These are phyloP conservation scores for Bovichtus variegatus DNA, from an alignment of 2,797 vertebrate genomes.

Conservation along the genomic window DNA sequence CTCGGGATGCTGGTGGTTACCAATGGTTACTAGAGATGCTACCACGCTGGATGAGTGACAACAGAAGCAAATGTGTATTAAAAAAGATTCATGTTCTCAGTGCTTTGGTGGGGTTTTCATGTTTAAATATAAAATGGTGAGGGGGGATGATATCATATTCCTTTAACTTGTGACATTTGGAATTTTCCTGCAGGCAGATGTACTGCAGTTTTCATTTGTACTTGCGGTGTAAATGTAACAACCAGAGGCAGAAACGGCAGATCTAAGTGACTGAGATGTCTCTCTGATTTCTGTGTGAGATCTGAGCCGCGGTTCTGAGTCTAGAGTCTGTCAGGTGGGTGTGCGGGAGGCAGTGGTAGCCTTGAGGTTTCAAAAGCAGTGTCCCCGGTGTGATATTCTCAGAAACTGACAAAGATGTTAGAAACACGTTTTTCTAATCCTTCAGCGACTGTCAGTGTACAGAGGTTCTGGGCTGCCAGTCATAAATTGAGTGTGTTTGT, in stretches of 20 bases:
- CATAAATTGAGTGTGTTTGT: background rate
- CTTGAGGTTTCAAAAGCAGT: conserved; percentile 17
- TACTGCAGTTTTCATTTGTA: background rate
- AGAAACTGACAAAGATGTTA: conserved; percentile 2
- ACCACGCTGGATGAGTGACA: background rate
- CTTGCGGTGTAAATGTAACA: background rate
- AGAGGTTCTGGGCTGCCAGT: background rate
- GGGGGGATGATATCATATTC: background rate
- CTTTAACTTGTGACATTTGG: background rate
- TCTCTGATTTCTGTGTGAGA: background rate
- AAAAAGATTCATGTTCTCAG: background rate
- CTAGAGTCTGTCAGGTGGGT: background rate
- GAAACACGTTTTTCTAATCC: conserved; percentile 4
- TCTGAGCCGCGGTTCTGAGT: background rate
- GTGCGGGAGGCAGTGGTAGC: background rate
- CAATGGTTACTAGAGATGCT: conserved; percentile 16
- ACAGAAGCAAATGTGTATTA: background rate
- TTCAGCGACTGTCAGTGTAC: background rate
- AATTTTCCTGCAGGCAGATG: background rate
- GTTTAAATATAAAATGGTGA: background rate
- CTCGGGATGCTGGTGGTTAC: conserved; percentile 19
- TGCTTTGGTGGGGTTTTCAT: background rate
- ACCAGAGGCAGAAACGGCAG: background rate
- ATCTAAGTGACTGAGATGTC: background rate
- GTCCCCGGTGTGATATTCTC: background rate